Percentiles rank a stretch among this genome's conserved stretches.
Conservation (phyloP, 2,797 vertebrate species). For the Xyrichtys novacula region DNA sequence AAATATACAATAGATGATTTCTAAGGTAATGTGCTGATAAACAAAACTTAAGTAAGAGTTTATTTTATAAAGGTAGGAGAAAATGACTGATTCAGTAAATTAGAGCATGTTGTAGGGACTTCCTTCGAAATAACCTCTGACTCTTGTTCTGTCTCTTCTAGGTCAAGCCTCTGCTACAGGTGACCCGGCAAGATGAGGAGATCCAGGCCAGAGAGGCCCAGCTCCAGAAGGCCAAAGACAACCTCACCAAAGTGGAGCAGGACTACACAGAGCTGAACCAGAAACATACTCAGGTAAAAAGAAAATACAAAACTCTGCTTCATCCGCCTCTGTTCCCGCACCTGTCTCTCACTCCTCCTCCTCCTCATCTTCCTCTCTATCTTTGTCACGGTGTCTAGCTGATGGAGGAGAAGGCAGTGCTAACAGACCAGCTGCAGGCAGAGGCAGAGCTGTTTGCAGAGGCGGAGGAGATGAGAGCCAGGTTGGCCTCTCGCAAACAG, state of each 20-base stretch:
- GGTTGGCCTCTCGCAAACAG: constrained; percentile 89
- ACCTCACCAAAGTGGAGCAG: constrained; percentile 84
- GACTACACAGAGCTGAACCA: constrained; percentile 87
- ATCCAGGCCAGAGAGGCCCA: constrained; percentile 88
- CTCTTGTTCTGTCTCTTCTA: constrained; percentile 56
- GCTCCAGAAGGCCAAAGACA: constrained; percentile 90
- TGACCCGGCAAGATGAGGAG: constrained; percentile 93
- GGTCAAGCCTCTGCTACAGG: constrained; percentile 94
- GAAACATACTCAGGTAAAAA: constrained; percentile 87
- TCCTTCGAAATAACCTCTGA: constrained; percentile 20
- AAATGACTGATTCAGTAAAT: not conserved
- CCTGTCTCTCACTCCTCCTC: constrained; percentile 1
- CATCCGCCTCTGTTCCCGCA: not conserved
- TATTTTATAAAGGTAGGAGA: not conserved
- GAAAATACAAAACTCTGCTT: not conserved
- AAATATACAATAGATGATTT: constrained; percentile 2
- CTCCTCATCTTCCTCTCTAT: constrained; percentile 6
- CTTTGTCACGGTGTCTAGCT: constrained; percentile 76
- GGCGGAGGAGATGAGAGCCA: constrained; percentile 90
- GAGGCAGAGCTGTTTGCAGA: constrained; percentile 93
- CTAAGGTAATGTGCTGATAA: not conserved
- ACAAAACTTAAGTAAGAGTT: not conserved
- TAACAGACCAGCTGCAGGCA: constrained; percentile 91
- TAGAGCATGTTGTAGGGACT: not conserved
- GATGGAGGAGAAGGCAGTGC: constrained; percentile 88